Base-by-base conservation (phyloP, 1,140 invertebrate genomes). In the Psilanteris sp. region DNA sequence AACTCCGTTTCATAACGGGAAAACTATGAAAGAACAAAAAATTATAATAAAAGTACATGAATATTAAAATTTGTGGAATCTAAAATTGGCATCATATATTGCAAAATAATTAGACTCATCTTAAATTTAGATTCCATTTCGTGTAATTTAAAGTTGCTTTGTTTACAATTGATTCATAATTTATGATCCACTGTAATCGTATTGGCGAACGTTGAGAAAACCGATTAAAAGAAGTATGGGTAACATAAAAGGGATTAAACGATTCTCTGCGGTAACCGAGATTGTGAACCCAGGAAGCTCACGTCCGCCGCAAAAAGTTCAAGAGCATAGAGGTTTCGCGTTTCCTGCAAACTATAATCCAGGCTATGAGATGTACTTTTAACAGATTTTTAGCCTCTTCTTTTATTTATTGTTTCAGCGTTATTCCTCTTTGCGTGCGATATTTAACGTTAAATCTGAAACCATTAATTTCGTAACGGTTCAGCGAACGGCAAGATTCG, bases 201-300 rank as follows among this genome's bases (percentile, higher is more conserved):
- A 31, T 27, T 13, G 15, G 13, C 7, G 31, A 15, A 44, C 22
- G 36, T 32, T 59, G 34, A 68, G 14, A 24, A 50, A 50, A 57
- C 39, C 18, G 34, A 59, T 68, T 48, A 31, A 54, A 59, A 18
- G 18, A 39, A 70, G 22, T 71, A 44, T 37, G 15, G 36, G 52
- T 46, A 31, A 43, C 26, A 43, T 43, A 54, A 43, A 46, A 61
- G 54, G 46, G 8, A 32, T 20, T 61, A 57, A 61, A 61, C 44
- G 32, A 36, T 59, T 43, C 41, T 6, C 48, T 20, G 52, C 20
- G 64, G 43, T 39, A 18, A 68, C 24, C 14, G 11, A 20, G 24
- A 52, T 24, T 46, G 16, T 34, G 26, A 50, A 50, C 14, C 24
- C 10, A 16, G 26, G 14, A 54, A 46, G 8, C 32, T 54, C 46